Conservation (phyloP, 2,797 vertebrate genomes). For the Caiman crocodilus region DNA sequence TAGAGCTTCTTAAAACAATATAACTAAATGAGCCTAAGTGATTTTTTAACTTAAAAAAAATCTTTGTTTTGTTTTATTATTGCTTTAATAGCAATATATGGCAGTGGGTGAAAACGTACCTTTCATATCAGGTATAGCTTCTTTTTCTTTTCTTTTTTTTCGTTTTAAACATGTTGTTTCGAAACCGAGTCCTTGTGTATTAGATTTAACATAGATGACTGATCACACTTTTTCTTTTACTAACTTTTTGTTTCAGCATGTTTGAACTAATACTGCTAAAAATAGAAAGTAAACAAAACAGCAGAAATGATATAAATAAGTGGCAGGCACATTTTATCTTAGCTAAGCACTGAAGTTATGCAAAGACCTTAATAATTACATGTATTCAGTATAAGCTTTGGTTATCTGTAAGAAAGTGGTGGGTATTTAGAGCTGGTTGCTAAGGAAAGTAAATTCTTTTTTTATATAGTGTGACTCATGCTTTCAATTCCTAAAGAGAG, state of each 20-base stretch:
- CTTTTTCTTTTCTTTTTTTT: conserved; percentile 63
- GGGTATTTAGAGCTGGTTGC: conserved; percentile 61
- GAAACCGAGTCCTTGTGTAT: conserved; percentile 64
- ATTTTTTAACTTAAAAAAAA: conserved; percentile 55
- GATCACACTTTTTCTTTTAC: conserved; percentile 60
- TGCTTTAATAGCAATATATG: conserved; percentile 76
- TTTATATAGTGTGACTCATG: conserved; percentile 65
- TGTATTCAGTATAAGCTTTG: conserved; percentile 57
- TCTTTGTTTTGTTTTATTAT: conserved; percentile 41
- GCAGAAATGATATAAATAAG: conserved; percentile 33
- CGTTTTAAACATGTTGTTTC: conserved; percentile 67
- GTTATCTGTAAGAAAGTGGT: conserved; percentile 69
- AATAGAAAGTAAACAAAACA: conserved; percentile 70
- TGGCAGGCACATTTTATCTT: conserved; percentile 59
- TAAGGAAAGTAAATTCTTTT: conserved; percentile 72
- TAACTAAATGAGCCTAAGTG: conserved; percentile 69
- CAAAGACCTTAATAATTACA: conserved; percentile 42
- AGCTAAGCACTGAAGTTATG: conserved; percentile 49
- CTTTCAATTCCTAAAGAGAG: conserved; percentile 72
- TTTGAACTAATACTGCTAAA: conserved; percentile 71
- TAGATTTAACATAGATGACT: conserved; percentile 62
- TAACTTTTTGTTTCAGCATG: conserved; percentile 67
- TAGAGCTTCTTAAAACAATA: conserved; percentile 73
- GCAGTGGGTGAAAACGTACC: conserved; percentile 80
- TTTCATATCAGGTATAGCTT: conserved; percentile 83